A percentile compares a stretch with the other conserved stretches of the same genome.
Conservation (phyloP, 2,888 invertebrate genomes). For the Spicauda simplicius region DNA sequence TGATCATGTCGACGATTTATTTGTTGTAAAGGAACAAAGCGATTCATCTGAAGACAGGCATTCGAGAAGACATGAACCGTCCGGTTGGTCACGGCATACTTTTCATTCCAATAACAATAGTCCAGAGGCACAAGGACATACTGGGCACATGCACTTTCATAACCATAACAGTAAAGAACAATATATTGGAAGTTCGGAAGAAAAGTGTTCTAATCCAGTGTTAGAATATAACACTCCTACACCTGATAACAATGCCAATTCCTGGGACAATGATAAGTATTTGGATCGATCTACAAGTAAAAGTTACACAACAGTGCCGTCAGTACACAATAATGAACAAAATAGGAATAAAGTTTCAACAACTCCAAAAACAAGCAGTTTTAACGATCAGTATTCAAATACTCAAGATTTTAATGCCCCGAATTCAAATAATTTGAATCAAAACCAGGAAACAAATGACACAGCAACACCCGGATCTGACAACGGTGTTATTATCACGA, state of each 20-base stretch:
- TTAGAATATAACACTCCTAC: neutral
- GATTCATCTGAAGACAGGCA: conserved; percentile 5
- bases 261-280: conserved; percentile 15
- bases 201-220: neutral
- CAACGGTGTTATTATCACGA: neutral
- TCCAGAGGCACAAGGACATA: neutral
- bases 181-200: neutral
- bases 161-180: conserved; percentile 1
- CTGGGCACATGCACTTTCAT: conserved; percentile 3
- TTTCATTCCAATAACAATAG: conserved; percentile 9
- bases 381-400: neutral
- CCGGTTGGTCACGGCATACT: conserved; percentile 10
- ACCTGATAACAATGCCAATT: neutral
- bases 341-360: neutral
- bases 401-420: neutral
- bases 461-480: neutral
- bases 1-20: neutral
- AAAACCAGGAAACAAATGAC: neutral
- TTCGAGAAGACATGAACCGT: neutral
- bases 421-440: neutral
- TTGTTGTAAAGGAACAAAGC: conserved; percentile 12
- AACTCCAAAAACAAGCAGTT: conserved; percentile 1
- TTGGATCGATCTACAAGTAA: neutral
- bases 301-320: neutral
- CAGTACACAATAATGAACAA: neutral